These are phyloP conservation scores for Azemiops feae DNA, from an alignment of 2,113 vertebrate genomes.

Conservation along the genomic window DNA sequence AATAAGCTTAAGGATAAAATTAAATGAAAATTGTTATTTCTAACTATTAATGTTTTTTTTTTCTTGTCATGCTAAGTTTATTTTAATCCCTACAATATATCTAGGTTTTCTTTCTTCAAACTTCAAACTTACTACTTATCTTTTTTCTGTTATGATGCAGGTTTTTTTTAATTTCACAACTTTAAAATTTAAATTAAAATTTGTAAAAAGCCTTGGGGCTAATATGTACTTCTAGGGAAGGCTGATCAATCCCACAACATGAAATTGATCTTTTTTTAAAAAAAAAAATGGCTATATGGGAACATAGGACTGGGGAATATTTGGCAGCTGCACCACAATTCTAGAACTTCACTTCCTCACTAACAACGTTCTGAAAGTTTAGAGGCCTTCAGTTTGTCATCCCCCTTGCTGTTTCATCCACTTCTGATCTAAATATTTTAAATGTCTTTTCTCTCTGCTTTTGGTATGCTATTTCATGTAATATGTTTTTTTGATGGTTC, in stretches of 20 bases:
- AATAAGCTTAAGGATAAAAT: not conserved
- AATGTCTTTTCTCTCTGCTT: not conserved
- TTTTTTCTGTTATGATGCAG: not conserved
- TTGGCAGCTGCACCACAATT: not conserved
- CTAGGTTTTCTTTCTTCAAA: not conserved
- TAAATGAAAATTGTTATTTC: not conserved
- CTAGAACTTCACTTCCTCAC: not conserved
- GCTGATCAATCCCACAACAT: not conserved
- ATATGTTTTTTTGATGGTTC: not conserved
- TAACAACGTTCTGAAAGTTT: not conserved
- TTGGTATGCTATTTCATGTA: not conserved
- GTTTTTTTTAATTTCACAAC: not conserved
- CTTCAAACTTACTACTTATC: not conserved
- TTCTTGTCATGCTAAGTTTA: not conserved
- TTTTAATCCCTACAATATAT: not conserved
- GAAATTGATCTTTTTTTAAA: not conserved
- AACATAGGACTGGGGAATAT: not conserved
- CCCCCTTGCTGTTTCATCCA: not conserved
- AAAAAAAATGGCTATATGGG: not conserved
- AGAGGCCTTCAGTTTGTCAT: not conserved
- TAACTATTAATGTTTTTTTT: not conserved
- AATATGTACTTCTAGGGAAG: not conserved
- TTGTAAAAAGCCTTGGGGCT: not conserved
- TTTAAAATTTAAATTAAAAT: not conserved
- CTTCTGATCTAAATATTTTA: not conserved